Evolutionary conservation across 2,797 vertebrate genomes (phyloP).

Genomic region (Hoplostethus atlanticus): DNA sequence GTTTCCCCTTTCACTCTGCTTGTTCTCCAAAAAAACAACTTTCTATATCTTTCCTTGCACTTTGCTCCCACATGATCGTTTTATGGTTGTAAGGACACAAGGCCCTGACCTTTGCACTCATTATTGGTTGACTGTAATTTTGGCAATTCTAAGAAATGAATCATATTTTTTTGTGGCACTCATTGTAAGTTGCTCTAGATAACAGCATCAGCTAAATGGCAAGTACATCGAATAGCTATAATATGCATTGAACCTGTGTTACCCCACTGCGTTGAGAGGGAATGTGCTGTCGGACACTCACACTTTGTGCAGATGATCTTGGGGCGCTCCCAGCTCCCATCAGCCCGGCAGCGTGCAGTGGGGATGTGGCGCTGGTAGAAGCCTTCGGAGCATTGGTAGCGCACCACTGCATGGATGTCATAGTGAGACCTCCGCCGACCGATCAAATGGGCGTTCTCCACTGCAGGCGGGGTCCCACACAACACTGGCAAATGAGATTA

Average conservation of each 20-base stretch:
- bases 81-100: not conserved
- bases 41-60: not conserved
- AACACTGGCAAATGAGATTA: slow-evolving; percentile 83
- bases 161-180: not conserved
- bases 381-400: slow-evolving; percentile 93
- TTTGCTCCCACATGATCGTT: not conserved
- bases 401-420: slow-evolving; percentile 92
- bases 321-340: slow-evolving; percentile 94
- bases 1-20: no score
- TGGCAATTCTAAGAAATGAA: not conserved
- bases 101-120: not conserved
- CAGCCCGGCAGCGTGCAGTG: slow-evolving; percentile 89
- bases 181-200: not conserved
- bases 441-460: slow-evolving; percentile 89
- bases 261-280: no score
- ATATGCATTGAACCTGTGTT: not conserved
- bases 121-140: not conserved
- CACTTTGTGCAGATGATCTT: slow-evolving; percentile 94
- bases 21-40: no score
- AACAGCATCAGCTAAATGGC: not conserved
- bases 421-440: slow-evolving; percentile 91
- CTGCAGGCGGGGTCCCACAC: slow-evolving; percentile 91
- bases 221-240: not conserved
- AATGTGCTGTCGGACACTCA: slow-evolving; percentile 78
- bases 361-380: slow-evolving; percentile 93